Percentiles rank a stretch among this genome's conserved stretches.
Conservation (phyloP, 2,888 invertebrate species). For the Diplazon laetatorius region DNA sequence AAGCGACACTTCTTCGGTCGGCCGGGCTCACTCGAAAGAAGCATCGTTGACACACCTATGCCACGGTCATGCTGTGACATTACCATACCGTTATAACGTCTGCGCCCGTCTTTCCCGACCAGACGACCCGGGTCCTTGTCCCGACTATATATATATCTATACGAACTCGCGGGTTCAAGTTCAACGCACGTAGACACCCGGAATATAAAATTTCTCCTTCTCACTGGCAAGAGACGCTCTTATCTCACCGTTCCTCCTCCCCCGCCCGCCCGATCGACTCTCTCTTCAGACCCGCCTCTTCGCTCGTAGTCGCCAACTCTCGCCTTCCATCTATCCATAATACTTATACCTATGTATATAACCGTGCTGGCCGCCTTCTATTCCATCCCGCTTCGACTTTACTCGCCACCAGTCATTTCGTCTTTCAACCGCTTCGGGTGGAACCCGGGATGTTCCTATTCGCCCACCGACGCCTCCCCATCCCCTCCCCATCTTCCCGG, state of each 20-base stretch:
- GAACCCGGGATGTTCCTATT: slow-evolving; percentile 1
- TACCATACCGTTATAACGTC: slow-evolving; percentile 1
- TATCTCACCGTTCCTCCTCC: slow-evolving; percentile 47
- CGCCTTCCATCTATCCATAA: slow-evolving; percentile 32
- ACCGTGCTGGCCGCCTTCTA: slow-evolving; percentile 22
- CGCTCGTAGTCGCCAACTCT: slow-evolving; percentile 56
- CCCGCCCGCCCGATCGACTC: slow-evolving; percentile 24
- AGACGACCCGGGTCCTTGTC: slow-evolving; percentile 20
- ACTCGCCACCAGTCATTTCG: not conserved
- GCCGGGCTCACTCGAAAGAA: slow-evolving; percentile 22
- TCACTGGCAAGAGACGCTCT: slow-evolving; percentile 33
- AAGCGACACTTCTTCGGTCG: slow-evolving; percentile 66
- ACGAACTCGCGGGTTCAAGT: slow-evolving; percentile 35
- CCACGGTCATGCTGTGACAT: not conserved
- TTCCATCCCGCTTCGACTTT: slow-evolving; percentile 27
- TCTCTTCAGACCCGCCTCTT: slow-evolving; percentile 52
- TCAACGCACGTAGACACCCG: slow-evolving; percentile 55
- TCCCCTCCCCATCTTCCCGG: slow-evolving; percentile 3
- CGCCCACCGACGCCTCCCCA: slow-evolving; percentile 21
- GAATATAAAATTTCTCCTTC: slow-evolving; percentile 72
- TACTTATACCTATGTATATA: slow-evolving; percentile 21
- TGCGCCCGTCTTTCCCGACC: slow-evolving; percentile 9
- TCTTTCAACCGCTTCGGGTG: slow-evolving; percentile 6
- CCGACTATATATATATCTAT: not conserved
- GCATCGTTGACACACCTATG: slow-evolving; percentile 52